Conservation (phyloP, 2,113 vertebrate species). For the Leiothrix lutea region DNA sequence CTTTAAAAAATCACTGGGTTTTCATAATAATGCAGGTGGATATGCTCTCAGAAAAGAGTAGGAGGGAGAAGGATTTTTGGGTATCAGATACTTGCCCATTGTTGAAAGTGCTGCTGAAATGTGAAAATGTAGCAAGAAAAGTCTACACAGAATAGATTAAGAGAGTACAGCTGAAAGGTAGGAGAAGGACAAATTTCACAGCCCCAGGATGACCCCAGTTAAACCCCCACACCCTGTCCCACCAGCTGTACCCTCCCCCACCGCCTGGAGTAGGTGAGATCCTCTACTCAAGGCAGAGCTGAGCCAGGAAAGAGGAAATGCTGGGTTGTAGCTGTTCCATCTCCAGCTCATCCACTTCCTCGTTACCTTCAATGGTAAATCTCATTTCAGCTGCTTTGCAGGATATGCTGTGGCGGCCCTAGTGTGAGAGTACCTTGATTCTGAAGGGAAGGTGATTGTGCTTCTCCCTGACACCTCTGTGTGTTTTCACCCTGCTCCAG, state of each 20-base stretch:
- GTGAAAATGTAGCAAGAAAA: not conserved
- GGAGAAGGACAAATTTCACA: not conserved
- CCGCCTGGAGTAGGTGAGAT: rapidly evolving
- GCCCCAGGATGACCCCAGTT: not conserved
- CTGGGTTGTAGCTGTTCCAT: not conserved
- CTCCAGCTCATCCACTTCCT: not conserved
- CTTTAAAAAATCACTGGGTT: not conserved
- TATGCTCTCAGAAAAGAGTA: not conserved
- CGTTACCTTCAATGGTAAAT: not conserved
- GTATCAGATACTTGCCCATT: not conserved
- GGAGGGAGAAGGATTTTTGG: not conserved
- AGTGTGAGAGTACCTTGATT: not conserved
- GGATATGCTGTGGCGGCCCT: not conserved
- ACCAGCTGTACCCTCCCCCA: rapidly evolving
- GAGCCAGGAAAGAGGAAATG: not conserved
- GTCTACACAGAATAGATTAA: not conserved
- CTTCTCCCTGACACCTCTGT: not conserved
- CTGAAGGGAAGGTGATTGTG: rapidly evolving
- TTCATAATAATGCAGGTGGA: not conserved
- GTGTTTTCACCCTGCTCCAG: not conserved
- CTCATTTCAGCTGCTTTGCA: not conserved
- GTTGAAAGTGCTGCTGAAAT: not conserved
- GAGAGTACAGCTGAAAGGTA: not conserved
- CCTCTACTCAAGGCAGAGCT: not conserved
- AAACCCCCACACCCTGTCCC: rapidly evolving